Conservation (phyloP, 1,140 invertebrate genomes). For the Drosophila bipectinata region DNA sequence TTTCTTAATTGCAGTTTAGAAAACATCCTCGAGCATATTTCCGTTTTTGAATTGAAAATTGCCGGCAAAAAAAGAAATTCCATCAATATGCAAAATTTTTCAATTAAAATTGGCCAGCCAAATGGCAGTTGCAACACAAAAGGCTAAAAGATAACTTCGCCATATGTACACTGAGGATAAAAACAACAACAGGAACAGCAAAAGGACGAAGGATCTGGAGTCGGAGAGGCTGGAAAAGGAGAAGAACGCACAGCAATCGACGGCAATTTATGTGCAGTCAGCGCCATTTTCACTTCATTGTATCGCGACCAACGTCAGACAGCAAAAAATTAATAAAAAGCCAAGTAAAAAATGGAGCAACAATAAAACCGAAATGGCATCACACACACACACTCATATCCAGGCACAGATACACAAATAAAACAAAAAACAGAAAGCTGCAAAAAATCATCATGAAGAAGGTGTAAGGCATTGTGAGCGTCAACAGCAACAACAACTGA, state of each 20-base stretch:
- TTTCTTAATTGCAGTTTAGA: constrained; percentile 8
- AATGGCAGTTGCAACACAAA: constrained; percentile 61
- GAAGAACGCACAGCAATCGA: constrained; percentile 61
- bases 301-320: constrained; percentile 77
- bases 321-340: constrained; percentile 78
- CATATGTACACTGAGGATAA: constrained; percentile 67
- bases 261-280: constrained; percentile 78
- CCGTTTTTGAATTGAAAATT: constrained; percentile 38
- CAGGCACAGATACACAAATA: constrained; percentile 10
- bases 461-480: constrained; percentile 73
- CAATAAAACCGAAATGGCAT: constrained; percentile 76
- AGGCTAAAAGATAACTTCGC: constrained; percentile 65
- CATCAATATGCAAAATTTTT: constrained; percentile 82
- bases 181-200: constrained; percentile 17
- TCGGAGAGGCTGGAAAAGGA: constrained; percentile 3
- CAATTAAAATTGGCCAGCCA: constrained; percentile 77
- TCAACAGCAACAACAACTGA: constrained; percentile 78
- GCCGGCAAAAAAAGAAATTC: constrained; percentile 60
- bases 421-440: constrained; percentile 28
- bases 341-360: constrained; percentile 75
- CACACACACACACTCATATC: constrained; percentile 31
- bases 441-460: constrained; percentile 59
- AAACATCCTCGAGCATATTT: constrained; percentile 49
- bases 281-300: constrained; percentile 80
- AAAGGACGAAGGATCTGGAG: constrained; percentile 6